phyloP scores from a whole-genome alignment of 2,888 invertebrate genomes.

The Lasiommata megera region DNA sequence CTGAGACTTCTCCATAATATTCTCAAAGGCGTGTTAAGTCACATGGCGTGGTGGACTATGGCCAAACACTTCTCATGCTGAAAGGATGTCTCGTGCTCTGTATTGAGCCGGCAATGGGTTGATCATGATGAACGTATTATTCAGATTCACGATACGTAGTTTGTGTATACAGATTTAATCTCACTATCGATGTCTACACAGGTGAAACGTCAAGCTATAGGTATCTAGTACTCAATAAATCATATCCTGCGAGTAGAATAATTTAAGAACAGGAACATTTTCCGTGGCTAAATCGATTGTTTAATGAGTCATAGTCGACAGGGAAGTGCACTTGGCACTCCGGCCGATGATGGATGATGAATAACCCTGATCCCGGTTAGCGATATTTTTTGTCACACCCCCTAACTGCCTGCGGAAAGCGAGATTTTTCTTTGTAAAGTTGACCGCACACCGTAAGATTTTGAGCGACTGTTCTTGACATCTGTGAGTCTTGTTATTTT shows the following conservation, averaged over 20 bases:
- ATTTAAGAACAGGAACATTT: conserved; percentile 22
- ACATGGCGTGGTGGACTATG: too few species aligned
- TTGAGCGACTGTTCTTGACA: not conserved
- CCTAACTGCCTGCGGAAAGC: conserved; percentile 51
- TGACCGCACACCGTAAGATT: not conserved
- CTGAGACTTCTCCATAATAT: too few species aligned
- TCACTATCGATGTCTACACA: too few species aligned
- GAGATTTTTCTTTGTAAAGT: conserved; percentile 10
- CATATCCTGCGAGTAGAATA: not conserved
- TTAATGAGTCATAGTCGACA: conserved; percentile 75
- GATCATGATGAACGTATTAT: too few species aligned
- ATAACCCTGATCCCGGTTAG: conserved; percentile 61
- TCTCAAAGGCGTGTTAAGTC: too few species aligned
- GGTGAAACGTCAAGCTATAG: not conserved
- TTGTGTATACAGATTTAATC: too few species aligned
- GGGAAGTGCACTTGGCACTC: conserved; percentile 72
- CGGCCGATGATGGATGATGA: conserved; percentile 70
- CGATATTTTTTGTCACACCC: conserved; percentile 49
- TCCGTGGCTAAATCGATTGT: conserved; percentile 58
- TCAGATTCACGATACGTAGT: too few species aligned
- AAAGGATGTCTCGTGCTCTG: too few species aligned
- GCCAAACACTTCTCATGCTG: too few species aligned
- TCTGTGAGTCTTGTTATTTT: too few species aligned
- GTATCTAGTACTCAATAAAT: not conserved
- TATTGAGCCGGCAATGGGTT: too few species aligned